phyloP scores from a whole-genome alignment of 2,888 invertebrate species.

The Platypus cylindrus region DNA sequence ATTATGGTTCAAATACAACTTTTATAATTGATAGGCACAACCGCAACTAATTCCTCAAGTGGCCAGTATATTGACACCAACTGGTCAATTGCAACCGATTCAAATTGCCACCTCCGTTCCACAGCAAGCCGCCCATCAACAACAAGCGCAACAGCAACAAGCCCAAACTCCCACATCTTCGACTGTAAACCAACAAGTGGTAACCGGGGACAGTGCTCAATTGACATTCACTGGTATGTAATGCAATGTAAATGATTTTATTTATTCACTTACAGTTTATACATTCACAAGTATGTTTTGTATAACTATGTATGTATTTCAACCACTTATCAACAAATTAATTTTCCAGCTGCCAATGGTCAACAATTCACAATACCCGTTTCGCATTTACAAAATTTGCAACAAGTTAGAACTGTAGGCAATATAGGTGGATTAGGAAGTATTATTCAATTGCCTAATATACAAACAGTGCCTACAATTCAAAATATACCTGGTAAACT shows the following conservation, averaged over 20 bases:
- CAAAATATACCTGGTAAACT: conserved; percentile 46
- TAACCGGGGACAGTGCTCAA: conserved; percentile 36
- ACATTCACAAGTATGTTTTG: too few relatives aligned
- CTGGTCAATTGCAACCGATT: conserved; percentile 63
- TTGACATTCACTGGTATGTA: conserved; percentile 47
- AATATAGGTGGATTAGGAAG: conserved; percentile 25
- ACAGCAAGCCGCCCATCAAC: conserved; percentile 22
- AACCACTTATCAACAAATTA: too few relatives aligned
- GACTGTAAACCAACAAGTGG: conserved; percentile 23
- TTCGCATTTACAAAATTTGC: conserved; percentile 37
- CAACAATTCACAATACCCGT: conserved; percentile 78
- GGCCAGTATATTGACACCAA: conserved; percentile 59
- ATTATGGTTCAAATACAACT: neutral
- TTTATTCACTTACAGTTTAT: too few relatives aligned
- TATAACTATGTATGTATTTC: too few relatives aligned
- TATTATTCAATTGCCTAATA: conserved; percentile 42
- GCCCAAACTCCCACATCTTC: conserved; percentile 32
- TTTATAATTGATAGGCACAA: conserved; percentile 25
- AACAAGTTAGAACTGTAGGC: conserved; percentile 31
- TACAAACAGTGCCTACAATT: conserved; percentile 55
- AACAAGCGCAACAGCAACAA: conserved; percentile 29
- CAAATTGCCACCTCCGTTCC: conserved; percentile 48
- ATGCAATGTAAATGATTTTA: neutral
- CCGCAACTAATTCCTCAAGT: conserved; percentile 64
- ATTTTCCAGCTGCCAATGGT: conserved; percentile 47